Conservation (phyloP, 2,113 vertebrate genomes). For the Proterorhinus semilunaris region DNA sequence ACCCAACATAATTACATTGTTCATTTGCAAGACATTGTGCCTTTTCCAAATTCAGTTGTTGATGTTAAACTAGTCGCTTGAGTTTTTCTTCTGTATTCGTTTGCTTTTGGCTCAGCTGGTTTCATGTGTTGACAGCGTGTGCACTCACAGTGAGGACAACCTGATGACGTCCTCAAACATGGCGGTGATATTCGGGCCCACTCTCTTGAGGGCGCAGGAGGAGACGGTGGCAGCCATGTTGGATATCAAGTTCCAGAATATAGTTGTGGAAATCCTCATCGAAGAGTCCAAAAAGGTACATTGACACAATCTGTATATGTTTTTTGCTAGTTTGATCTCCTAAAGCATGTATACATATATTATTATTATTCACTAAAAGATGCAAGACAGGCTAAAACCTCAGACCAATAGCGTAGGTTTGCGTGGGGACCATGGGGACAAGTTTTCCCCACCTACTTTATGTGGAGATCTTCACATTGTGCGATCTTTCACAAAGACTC, state of each 20-base stretch:
- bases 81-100: background rate
- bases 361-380: no score
- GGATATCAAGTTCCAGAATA: conserved; percentile 99
- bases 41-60: background rate
- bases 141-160: conserved; percentile 88
- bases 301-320: background rate
- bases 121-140: conserved; percentile 78
- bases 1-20: background rate
- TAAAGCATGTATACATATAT: no score
- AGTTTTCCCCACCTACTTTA: no score
- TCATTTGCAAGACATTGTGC: background rate
- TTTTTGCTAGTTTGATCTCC: background rate
- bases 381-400: no score
- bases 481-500: no score
- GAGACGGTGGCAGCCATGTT: conserved; percentile 97
- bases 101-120: background rate
- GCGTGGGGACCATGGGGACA: no score
- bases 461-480: no score
- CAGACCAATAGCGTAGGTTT: no score
- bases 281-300: conserved; percentile 89
- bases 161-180: conserved; percentile 95
- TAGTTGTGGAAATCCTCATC: conserved; percentile 94
- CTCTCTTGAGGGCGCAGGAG: conserved; percentile 92
- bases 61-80: background rate
- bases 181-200: conserved; percentile 96